Conservation (phyloP, 2,797 vertebrate genomes). For the Pantherophis alleghaniensis region DNA sequence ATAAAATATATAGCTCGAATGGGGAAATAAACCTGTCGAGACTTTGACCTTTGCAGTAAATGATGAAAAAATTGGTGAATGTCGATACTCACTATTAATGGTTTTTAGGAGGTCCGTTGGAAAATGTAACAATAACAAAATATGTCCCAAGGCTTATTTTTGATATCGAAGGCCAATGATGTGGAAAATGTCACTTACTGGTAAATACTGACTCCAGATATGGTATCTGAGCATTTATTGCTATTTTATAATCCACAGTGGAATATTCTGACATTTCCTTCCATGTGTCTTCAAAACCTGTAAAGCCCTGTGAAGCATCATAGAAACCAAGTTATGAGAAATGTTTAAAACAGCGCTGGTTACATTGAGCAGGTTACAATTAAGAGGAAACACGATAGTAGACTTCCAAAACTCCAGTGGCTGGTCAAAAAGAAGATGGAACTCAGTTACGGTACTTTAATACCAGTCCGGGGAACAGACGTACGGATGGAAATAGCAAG, state of each 20-base stretch:
- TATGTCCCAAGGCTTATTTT: neutral
- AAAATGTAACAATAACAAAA: neutral
- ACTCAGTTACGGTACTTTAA: neutral
- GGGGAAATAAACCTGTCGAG: neutral
- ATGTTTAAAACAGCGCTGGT: neutral
- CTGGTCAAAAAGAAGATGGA: neutral
- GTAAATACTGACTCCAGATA: neutral
- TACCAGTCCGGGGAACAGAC: no score
- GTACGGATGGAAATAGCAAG: neutral
- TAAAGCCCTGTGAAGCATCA: neutral
- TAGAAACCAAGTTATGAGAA: neutral
- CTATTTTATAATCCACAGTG: neutral
- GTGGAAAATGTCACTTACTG: neutral
- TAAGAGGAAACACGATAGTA: neutral
- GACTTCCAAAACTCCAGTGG: neutral
- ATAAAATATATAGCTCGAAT: neutral
- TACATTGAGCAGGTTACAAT: neutral
- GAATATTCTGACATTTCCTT: neutral
- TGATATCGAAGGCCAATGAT: neutral
- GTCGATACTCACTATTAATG: neutral
- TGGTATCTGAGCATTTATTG: neutral
- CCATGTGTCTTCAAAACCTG: neutral
- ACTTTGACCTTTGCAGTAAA: neutral
- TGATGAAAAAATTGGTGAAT: neutral
- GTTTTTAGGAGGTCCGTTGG: neutral